phyloP scores from a whole-genome alignment of 2,113 vertebrate genomes.

The Syngnathus floridae region DNA sequence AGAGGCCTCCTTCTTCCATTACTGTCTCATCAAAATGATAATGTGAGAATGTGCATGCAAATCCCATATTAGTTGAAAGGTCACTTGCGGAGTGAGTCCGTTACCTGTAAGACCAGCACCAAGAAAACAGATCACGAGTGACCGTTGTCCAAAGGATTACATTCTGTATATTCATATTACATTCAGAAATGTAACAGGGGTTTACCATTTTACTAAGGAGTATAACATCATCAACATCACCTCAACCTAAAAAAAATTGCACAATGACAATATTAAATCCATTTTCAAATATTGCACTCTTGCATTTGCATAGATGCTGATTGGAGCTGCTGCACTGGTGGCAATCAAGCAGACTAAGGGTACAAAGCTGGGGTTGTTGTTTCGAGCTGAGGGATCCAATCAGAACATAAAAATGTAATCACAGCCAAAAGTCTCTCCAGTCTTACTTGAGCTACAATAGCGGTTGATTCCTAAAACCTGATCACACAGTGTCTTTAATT shows the following conservation, averaged over 20 bases:
- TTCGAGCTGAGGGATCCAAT: constrained; percentile 43
- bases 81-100: constrained; percentile 18
- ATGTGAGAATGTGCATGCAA: background rate
- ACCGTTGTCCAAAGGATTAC: background rate
- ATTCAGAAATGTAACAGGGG: constrained; percentile 3
- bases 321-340: constrained; percentile 31
- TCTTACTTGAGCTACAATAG: constrained; percentile 1
- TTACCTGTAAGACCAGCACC: background rate
- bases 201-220: background rate
- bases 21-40: constrained; percentile 60
- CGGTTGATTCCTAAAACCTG: constrained; percentile 1
- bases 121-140: background rate
- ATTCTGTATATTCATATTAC: background rate
- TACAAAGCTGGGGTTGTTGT: constrained; percentile 29
- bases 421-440: constrained; percentile 21
- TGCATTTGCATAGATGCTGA: constrained; percentile 42
- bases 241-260: constrained; percentile 6
- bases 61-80: constrained; percentile 30
- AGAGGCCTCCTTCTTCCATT: constrained; percentile 57
- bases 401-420: constrained; percentile 54
- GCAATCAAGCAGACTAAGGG: constrained; percentile 51
- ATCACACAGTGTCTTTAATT: background rate
- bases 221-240: background rate
- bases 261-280: constrained; percentile 1
- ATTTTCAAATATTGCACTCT: constrained; percentile 10